Evolutionary conservation across 2,888 invertebrate genomes (phyloP).

Genomic region (Aethes cnicana): DNA sequence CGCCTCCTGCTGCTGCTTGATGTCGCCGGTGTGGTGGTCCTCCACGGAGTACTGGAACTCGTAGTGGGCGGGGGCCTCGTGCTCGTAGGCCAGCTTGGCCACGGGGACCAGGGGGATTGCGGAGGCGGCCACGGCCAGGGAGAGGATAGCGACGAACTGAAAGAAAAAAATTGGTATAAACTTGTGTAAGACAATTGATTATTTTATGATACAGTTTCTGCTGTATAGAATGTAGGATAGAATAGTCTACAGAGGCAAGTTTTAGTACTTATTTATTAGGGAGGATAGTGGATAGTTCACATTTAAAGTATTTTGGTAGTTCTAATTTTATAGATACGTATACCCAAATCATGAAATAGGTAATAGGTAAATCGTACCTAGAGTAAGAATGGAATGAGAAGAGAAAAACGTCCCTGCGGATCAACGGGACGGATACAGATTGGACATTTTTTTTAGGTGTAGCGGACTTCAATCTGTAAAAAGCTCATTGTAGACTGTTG

Average conservation of each 20-base stretch:
- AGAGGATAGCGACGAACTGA: slow-evolving; percentile 58
- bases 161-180: slow-evolving; percentile 27
- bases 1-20: slow-evolving; percentile 72
- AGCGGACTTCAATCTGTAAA: not conserved
- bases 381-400: too few species aligned
- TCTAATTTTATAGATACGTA: too few species aligned
- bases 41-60: slow-evolving; percentile 73
- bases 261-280: too few species aligned
- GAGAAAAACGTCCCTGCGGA: too few species aligned
- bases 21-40: slow-evolving; percentile 68
- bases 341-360: too few species aligned
- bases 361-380: too few species aligned
- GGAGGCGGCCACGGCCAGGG: slow-evolving; percentile 53
- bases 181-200: slow-evolving; percentile 11
- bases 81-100: slow-evolving; percentile 45
- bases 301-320: too few species aligned
- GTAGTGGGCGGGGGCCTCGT: slow-evolving; percentile 46
- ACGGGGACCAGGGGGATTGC: slow-evolving; percentile 49
- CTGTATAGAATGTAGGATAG: too few species aligned
- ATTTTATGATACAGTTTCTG: not conserved
- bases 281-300: too few species aligned
- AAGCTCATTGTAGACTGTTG: too few species aligned
- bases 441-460: not conserved
- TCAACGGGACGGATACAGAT: too few species aligned
- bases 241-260: too few species aligned